These are phyloP conservation scores for Ceratoteleas bidentatus DNA, from an alignment of 1,140 invertebrate species.

Conservation along the genomic window DNA sequence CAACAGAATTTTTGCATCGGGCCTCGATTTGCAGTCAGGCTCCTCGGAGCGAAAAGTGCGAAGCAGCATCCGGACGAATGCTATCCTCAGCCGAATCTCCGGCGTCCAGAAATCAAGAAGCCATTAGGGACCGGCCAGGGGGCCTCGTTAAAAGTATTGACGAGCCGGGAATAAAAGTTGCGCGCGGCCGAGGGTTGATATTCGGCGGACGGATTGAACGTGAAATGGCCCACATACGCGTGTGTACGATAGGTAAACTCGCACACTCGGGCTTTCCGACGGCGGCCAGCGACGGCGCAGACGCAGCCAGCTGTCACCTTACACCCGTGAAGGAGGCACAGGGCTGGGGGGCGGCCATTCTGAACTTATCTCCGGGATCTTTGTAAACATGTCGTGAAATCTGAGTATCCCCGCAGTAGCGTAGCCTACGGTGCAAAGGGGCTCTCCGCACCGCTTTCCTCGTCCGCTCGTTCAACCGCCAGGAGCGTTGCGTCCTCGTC, in stretches of 20 bases:
- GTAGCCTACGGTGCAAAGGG: conserved; percentile 72
- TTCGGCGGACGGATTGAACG: conserved; percentile 31
- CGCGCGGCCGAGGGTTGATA: conserved; percentile 19
- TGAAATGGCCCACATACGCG: conserved; percentile 50
- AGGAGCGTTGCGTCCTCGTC: no score
- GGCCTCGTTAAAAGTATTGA: no score
- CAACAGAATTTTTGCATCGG: no score
- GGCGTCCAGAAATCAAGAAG: no score
- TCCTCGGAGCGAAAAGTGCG: no score
- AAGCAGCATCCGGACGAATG: no score
- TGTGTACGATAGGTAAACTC: conserved; percentile 43
- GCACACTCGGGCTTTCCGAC: conserved; percentile 50
- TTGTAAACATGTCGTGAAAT: conserved; percentile 83
- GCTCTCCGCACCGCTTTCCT: conserved; percentile 38
- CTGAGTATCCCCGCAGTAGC: conserved; percentile 80
- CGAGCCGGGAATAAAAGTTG: no score
- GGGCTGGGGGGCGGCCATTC: conserved; percentile 79
- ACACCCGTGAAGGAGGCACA: conserved; percentile 78
- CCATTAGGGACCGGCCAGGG: no score
- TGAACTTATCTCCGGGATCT: conserved; percentile 82
- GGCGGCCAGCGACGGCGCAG: conserved; percentile 64
- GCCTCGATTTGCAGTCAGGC: no score
- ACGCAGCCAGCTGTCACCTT: conserved; percentile 81
- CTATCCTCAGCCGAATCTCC: no score
- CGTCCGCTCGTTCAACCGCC: conserved; percentile 31